phyloP scores from a whole-genome alignment of 35 echinoderm and acorn worm species.

The Hemicentrotus pulcherrimus region DNA sequence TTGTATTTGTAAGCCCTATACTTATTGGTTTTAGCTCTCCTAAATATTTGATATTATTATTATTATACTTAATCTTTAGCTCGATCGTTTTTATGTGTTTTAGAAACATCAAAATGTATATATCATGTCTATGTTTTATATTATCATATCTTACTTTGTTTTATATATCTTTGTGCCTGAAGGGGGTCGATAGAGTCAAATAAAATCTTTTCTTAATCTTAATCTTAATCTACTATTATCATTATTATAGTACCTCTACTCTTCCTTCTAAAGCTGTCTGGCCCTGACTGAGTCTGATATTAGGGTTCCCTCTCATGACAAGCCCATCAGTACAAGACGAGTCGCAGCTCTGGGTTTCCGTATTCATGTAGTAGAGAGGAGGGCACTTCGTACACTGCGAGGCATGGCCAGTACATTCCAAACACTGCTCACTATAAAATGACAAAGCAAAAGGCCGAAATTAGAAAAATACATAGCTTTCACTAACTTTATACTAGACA shows the following conservation, averaged over 20 bases:
- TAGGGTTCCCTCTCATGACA: constrained; percentile 38
- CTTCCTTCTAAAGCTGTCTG: constrained; percentile 59
- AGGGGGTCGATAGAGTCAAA: too few species aligned
- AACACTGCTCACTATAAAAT: constrained; percentile 55
- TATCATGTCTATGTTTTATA: too few species aligned
- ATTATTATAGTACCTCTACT: constrained; percentile 92
- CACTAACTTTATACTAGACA: background rate
- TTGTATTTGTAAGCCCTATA: too few species aligned
- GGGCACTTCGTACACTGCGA: constrained; percentile 65
- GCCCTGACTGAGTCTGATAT: constrained; percentile 69
- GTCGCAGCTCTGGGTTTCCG: constrained; percentile 59
- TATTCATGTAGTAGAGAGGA: constrained; percentile 53
- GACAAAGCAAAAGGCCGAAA: background rate
- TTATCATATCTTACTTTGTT: too few species aligned
- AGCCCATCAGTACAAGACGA: constrained; percentile 47
- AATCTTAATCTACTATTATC: too few species aligned
- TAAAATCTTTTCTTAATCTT: too few species aligned
- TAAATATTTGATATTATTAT: too few species aligned
- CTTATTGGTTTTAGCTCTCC: too few species aligned
- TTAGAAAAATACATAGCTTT: background rate
- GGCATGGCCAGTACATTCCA: constrained; percentile 67
- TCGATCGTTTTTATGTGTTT: too few species aligned
- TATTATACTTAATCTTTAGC: too few species aligned
- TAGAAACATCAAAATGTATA: too few species aligned
- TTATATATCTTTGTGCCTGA: too few species aligned